Conservation (phyloP, 1,140 invertebrate species). For the Panagrolaimus sp. region DNA sequence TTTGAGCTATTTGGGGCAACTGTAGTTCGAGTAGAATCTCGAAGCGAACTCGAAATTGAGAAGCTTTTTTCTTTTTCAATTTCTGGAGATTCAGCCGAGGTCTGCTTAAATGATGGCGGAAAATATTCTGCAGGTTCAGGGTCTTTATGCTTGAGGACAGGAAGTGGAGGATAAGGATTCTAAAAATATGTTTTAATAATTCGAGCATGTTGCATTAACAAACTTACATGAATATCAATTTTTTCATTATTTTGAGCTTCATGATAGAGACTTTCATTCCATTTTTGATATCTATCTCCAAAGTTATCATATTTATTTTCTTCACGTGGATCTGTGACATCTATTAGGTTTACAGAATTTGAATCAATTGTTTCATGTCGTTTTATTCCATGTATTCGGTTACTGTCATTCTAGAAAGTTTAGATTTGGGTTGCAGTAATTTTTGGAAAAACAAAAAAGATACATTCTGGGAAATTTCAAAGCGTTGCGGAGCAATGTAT, state of each 20-base stretch:
- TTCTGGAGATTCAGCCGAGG: neutral
- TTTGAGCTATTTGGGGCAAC: neutral
- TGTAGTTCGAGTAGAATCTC: neutral
- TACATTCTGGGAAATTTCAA: constrained; percentile 5
- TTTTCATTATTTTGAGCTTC: neutral
- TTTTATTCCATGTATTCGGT: neutral
- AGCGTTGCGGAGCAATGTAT: neutral
- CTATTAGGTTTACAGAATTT: neutral
- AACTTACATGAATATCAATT: neutral
- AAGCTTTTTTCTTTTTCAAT: neutral
- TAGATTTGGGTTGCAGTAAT: neutral
- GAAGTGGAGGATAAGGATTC: constrained; percentile 3
- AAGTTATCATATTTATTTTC: neutral
- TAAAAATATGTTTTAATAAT: constrained; percentile 1
- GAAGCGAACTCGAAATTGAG: neutral
- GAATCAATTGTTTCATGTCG: neutral
- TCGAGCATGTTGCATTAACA: neutral
- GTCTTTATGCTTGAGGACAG: neutral
- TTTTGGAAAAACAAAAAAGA: neutral
- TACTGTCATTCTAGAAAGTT: neutral
- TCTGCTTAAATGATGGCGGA: neutral
- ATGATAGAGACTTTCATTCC: neutral
- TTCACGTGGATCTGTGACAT: neutral
- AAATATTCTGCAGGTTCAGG: neutral
- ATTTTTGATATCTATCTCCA: neutral